These are phyloP conservation scores for Heliconius ismenius DNA, from an alignment of 2,888 invertebrate genomes.

Conservation along the genomic window DNA sequence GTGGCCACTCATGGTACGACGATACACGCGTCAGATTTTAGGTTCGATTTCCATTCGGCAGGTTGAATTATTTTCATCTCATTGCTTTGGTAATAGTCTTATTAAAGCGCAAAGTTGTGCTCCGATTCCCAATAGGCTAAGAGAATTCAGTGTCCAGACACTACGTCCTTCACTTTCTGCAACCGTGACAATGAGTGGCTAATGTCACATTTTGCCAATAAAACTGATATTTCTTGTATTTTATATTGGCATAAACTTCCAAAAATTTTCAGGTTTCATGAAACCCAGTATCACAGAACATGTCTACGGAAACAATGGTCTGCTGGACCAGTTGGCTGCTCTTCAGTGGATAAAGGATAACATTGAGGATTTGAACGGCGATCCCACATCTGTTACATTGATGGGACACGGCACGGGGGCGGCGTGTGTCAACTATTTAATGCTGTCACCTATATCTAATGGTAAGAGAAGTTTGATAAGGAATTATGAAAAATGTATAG, in stretches of 20 bases:
- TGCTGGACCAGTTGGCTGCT: slow-evolving; percentile 96
- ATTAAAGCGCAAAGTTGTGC: too few relatives aligned
- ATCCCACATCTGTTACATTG: slow-evolving; percentile 92
- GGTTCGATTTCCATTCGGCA: too few relatives aligned
- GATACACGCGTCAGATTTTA: not conserved
- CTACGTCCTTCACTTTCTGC: too few relatives aligned
- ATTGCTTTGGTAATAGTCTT: too few relatives aligned
- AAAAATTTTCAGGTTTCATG: slow-evolving; percentile 84
- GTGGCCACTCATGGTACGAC: not conserved
- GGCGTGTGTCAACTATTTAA: slow-evolving; percentile 94
- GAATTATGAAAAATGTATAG: too few relatives aligned
- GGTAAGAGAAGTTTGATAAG: slow-evolving; percentile 60
- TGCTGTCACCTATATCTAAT: slow-evolving; percentile 93
- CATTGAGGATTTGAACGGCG: slow-evolving; percentile 94
- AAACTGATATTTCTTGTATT: not conserved
- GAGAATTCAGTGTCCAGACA: too few relatives aligned
- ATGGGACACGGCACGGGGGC: slow-evolving; percentile 98
- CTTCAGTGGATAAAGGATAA: slow-evolving; percentile 97
- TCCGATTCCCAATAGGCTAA: too few relatives aligned
- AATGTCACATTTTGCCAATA: not conserved
- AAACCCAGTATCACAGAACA: slow-evolving; percentile 88
- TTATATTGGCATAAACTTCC: not conserved
- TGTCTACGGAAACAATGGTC: slow-evolving; percentile 93
- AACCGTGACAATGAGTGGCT: too few relatives aligned
- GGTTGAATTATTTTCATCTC: too few relatives aligned